Evolutionary conservation across 2,797 vertebrate genomes (phyloP), one percentile per base, ranked within the genome.

Genomic region (Enteromius argenteus): DNA sequence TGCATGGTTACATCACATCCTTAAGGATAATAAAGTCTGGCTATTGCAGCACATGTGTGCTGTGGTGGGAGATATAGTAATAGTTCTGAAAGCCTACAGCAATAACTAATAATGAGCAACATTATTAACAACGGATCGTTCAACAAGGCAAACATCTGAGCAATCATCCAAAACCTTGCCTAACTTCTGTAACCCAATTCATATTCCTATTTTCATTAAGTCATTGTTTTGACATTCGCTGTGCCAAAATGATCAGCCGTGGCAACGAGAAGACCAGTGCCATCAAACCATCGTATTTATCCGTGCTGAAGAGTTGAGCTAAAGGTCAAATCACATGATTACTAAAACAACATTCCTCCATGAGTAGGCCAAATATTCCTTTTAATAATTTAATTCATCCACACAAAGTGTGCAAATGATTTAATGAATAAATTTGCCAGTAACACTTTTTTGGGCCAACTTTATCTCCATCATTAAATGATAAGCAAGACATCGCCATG

Each of bases 391-490:
- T 4, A 37, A 37, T 37, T 37, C 1, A 67, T 67, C 15, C 64
- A 67, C 17, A 67, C 64, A 67, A 62, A 21, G 17, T 37, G 8
- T 67, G 8, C 32, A 37, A 67, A 67, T 37, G 17, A 67, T 35
- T 67, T 21, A 67, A 37, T 67, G 8, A 67, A 11, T 67, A 37
- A 2, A 67, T 67, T 37, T 37, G 3, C 32, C 64, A 21, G 64
- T 21, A 37, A 37, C 17, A 21, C 8, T 32, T 32, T 67, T 35
- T 66, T 66, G 62, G 17, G 62, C 15, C 62, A 35, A 5, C 32
- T 37, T 67, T 56, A n/a, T 39, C 35, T n/a, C 66, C 10, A 67
- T 67, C 32, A 67, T 37, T 67, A 67, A 67, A 67, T 67, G 32
- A 37, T 46, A 42, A 71, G 42, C 42, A 27, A 46, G 42, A 46